These are phyloP conservation scores for Drosophila sp. DNA, from an alignment of 1,140 invertebrate genomes.

Conservation along the genomic window DNA sequence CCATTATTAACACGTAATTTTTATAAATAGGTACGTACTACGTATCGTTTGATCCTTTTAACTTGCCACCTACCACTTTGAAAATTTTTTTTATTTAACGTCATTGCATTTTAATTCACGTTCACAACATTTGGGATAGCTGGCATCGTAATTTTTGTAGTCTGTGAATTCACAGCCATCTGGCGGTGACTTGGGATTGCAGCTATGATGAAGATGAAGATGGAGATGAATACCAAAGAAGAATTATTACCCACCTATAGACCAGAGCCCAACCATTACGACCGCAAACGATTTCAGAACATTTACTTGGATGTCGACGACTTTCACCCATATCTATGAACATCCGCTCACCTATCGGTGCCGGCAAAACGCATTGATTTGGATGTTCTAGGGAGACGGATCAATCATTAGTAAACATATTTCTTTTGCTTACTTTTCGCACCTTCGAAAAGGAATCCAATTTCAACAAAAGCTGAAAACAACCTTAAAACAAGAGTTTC, in stretches of 20 bases:
- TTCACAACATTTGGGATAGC: constrained; percentile 46
- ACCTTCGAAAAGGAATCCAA: no score
- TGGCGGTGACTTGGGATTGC: background rate
- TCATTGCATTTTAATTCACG: constrained; percentile 38
- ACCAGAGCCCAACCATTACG: constrained; percentile 54
- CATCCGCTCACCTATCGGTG: background rate
- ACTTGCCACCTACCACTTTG: no score
- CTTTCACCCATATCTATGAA: constrained; percentile 15
- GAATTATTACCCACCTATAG: constrained; percentile 29
- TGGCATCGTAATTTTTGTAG: background rate
- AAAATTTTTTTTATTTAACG: background rate
- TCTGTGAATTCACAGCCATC: constrained; percentile 24
- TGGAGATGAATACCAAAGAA: no score
- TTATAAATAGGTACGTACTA: no score
- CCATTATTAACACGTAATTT: background rate
- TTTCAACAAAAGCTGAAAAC: no score
- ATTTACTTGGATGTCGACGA: constrained; percentile 37
- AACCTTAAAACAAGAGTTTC: no score
- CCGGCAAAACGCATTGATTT: constrained; percentile 35
- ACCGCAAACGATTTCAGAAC: constrained; percentile 43
- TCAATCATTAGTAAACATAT: background rate
- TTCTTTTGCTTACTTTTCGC: no score
- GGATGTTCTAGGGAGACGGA: constrained; percentile 32
- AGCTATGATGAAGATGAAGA: constrained; percentile 25
- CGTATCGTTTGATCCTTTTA: no score